Conservation (phyloP, 2,888 invertebrate species). For the Acronicta aceris region DNA sequence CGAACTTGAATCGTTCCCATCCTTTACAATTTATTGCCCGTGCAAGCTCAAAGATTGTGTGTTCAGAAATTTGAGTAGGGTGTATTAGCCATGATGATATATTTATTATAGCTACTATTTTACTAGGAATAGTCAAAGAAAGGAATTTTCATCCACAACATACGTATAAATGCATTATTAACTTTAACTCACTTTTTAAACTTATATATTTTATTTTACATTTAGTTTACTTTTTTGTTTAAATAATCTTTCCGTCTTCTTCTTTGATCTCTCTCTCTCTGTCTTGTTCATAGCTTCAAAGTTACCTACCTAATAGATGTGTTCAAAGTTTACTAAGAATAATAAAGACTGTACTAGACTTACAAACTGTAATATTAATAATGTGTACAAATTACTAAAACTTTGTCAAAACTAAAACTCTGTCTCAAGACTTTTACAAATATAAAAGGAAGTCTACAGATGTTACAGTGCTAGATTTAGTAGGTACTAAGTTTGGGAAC, state of each 20-base stretch:
- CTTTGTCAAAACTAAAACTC: slow-evolving; percentile 5
- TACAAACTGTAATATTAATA: not conserved
- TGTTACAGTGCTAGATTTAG: slow-evolving; percentile 39
- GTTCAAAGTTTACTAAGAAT: not conserved
- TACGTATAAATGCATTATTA: too few species aligned
- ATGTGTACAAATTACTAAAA: slow-evolving; percentile 5
- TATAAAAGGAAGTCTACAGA: slow-evolving; percentile 27
- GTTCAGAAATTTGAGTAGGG: slow-evolving; percentile 46
- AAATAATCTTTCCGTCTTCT: too few species aligned
- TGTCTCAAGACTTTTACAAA: slow-evolving; percentile 13
- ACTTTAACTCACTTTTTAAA: too few species aligned
- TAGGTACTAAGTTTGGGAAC: slow-evolving; percentile 36
- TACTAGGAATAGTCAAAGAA: not conserved
- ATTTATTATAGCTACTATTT: slow-evolving; percentile 12
- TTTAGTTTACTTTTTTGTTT: too few species aligned
- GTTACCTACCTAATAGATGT: too few species aligned
- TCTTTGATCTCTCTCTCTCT: too few species aligned
- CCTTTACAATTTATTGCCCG: slow-evolving; percentile 45
- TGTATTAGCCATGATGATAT: slow-evolving; percentile 25
- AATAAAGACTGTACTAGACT: not conserved
- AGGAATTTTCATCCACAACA: not conserved
- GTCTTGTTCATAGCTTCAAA: too few species aligned
- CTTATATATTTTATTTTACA: too few species aligned
- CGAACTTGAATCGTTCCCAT: slow-evolving; percentile 22
- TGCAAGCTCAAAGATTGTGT: slow-evolving; percentile 19